Evolutionary conservation across 2,113 vertebrate genomes (phyloP), one percentile per base, ranked within the genome.

Genomic region (Athene cunicularia): DNA sequence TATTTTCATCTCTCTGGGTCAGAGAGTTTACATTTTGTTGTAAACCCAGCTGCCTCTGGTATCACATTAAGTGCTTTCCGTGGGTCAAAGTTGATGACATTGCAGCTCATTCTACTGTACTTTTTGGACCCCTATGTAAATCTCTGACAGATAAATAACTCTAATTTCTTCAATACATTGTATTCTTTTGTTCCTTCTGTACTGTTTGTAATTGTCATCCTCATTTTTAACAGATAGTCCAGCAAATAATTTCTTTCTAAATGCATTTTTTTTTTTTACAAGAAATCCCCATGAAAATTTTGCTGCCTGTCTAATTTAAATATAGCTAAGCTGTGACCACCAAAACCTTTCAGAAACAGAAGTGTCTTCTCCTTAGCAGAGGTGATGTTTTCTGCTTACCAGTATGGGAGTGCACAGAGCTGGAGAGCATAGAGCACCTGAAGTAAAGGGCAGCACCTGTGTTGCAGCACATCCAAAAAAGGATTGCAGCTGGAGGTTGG

Each of bases 1-100:
- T 75, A 86, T 87, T 95, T 73, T 68, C n/a, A 60, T 92, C 27
- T 93, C 45, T 68, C 41, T 93, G n/a, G 80, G 72, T 94, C 79
- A 95, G 53, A 88, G 41, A 83, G 62, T 75, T 93, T 91, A 86
- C 75, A 81, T 82, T 80, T 93, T 83, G 43, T 86, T 82, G 86
- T 70, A 95, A 87, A 88, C 59, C 24, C 47, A n/a, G 15, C 47
- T 95, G 92, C 77, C 74, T 88, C 72, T 53, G n/a, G 49, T 81
- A 87, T 73, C 80, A 60, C 53, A 82, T 56, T 94, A 93, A 87
- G 88, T 92, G 90, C 64, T 83, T 93, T 91, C 63, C n/a, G 20
- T 77, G 58, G 43, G 87, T 92, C 89, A 94, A 89, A 90, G 92
- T 23, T 84, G 37, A 85, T 77, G 47, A 58, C 71, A 74, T 17